A percentile compares a stretch with the other conserved stretches of the same genome.
Conservation (phyloP, 2,113 vertebrate species). For the Melanerpes formicivorus region DNA sequence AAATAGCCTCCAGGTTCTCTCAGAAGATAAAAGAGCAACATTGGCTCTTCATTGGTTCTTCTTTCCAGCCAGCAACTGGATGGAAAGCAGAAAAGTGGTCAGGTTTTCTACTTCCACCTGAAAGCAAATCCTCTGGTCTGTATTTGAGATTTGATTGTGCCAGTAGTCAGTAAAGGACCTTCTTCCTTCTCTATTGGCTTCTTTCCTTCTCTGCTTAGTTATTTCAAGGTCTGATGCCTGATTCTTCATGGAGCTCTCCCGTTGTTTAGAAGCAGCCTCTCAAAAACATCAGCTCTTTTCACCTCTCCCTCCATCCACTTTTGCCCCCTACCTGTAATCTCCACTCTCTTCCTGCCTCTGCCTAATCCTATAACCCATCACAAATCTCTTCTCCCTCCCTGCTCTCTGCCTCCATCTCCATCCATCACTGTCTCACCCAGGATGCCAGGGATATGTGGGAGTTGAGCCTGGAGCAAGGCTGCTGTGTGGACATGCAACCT, state of each 20-base stretch:
- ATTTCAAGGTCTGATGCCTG: rapidly evolving
- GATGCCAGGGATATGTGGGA: not conserved
- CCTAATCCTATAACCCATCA: not conserved
- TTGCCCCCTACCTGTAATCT: not conserved
- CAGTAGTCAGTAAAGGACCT: not conserved
- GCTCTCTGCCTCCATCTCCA: not conserved
- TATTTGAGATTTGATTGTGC: not conserved
- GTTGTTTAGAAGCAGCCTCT: not conserved
- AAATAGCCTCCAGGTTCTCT: not conserved
- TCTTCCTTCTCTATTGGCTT: not conserved
- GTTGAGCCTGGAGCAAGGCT: not conserved
- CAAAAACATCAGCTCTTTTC: not conserved
- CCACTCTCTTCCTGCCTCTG: not conserved
- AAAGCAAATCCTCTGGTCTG: not conserved
- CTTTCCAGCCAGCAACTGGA: no score
- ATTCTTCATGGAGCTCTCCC: not conserved
- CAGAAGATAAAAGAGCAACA: not conserved
- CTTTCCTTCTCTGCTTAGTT: not conserved
- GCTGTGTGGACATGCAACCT: not conserved
- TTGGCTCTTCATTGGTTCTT: no score
- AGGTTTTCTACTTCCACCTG: not conserved
- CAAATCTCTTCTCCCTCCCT: not conserved
- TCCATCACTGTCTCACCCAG: not conserved
- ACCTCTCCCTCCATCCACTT: not conserved
- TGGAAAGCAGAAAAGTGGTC: not conserved